These are phyloP conservation scores for Siniperca obscura DNA, from an alignment of 2,797 vertebrate species.

Conservation along the genomic window DNA sequence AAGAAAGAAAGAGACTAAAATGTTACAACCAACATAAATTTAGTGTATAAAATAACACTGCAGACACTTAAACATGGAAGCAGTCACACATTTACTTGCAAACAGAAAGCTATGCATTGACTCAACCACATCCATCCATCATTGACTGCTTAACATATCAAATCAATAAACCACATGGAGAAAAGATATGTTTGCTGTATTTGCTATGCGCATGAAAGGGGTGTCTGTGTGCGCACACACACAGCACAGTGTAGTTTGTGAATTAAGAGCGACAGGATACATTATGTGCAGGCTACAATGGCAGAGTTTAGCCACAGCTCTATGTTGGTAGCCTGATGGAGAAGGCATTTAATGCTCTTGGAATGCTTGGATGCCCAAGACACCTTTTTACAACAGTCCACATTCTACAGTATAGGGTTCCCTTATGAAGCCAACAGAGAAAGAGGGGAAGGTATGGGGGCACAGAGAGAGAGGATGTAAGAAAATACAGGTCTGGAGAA, in stretches of 20 bases:
- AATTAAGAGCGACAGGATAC: slow-evolving; percentile 62
- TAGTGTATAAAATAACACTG: slow-evolving; percentile 53
- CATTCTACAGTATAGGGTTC: slow-evolving; percentile 69
- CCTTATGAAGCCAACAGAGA: slow-evolving; percentile 55
- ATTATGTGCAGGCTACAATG: slow-evolving; percentile 57
- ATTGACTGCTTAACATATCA: slow-evolving; percentile 73
- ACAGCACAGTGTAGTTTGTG: slow-evolving; percentile 31
- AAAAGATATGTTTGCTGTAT: slow-evolving; percentile 42
- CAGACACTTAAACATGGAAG: slow-evolving; percentile 44
- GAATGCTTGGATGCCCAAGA: slow-evolving; percentile 69
- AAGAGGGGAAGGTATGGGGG: slow-evolving; percentile 19
- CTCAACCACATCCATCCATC: slow-evolving; percentile 69
- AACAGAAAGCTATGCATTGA: slow-evolving; percentile 55
- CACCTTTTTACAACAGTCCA: slow-evolving; percentile 74
- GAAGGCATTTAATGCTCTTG: slow-evolving; percentile 72
- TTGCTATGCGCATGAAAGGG: slow-evolving; percentile 38
- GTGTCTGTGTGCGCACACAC: slow-evolving; percentile 32
- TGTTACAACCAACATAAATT: slow-evolving; percentile 51
- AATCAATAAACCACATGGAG: slow-evolving; percentile 78
- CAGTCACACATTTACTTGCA: slow-evolving; percentile 52
- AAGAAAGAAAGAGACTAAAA: slow-evolving; percentile 27
- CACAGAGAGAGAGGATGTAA: slow-evolving; percentile 40
- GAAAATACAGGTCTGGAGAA: slow-evolving; percentile 62
- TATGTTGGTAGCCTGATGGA: slow-evolving; percentile 62
- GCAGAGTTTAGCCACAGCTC: slow-evolving; percentile 55